These are phyloP conservation scores for Monoplex corrugatus DNA, from an alignment of 2,888 invertebrate genomes.

Conservation along the genomic window DNA sequence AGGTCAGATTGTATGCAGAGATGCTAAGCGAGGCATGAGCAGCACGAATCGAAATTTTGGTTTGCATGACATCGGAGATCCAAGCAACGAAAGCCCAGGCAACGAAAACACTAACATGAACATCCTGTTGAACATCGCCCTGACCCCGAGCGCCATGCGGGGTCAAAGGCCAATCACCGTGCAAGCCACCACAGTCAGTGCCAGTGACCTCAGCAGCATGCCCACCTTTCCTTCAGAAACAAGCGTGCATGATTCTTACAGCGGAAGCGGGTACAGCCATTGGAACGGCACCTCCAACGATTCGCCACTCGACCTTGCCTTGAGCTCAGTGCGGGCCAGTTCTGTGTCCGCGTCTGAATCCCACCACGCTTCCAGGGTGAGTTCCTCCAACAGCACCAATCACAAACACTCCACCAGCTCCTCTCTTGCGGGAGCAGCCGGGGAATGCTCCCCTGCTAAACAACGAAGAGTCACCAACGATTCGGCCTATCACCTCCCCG, in stretches of 20 bases:
- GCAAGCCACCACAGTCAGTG: constrained; percentile 57
- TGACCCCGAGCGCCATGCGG: constrained; percentile 59
- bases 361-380: neutral
- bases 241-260: neutral
- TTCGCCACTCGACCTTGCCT: constrained; percentile 45
- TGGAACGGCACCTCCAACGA: constrained; percentile 38
- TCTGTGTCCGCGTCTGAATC: neutral
- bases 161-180: constrained; percentile 62
- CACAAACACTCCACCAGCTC: neutral
- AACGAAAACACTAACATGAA: constrained; percentile 44
- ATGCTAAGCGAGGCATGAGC: constrained; percentile 43
- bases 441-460: constrained; percentile 27
- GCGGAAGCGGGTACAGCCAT: neutral
- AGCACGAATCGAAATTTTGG: constrained; percentile 42
- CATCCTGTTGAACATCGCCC: constrained; percentile 61
- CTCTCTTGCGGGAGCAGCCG: neutral
- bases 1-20: constrained; percentile 57
- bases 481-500: constrained; percentile 27
- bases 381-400: neutral
- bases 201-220: constrained; percentile 45
- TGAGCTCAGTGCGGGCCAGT: neutral
- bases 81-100: neutral
- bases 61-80: constrained; percentile 18
- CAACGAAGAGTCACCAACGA: constrained; percentile 8
- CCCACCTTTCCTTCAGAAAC: neutral